Conservation (phyloP, 2,888 invertebrate genomes). For the Orthonevra nobilis region DNA sequence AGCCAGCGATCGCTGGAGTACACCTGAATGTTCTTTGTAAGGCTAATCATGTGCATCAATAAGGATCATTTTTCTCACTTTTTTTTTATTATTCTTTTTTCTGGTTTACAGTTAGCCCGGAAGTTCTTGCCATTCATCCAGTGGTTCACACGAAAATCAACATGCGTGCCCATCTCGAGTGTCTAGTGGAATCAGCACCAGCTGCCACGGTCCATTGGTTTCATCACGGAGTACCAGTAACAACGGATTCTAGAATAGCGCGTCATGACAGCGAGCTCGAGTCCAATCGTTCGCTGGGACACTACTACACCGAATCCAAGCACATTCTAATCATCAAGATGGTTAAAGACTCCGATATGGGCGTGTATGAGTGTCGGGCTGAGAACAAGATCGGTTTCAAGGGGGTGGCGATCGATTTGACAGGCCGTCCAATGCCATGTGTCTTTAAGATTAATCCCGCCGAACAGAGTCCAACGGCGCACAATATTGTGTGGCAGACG, state of each 20-base stretch:
- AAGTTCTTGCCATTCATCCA: conserved; percentile 83
- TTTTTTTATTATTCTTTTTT: conserved; percentile 12
- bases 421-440: conserved; percentile 81
- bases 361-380: conserved; percentile 89
- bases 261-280: conserved; percentile 80
- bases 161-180: conserved; percentile 86
- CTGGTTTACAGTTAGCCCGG: conserved; percentile 85
- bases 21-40: conserved; percentile 87
- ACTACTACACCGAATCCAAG: conserved; percentile 82
- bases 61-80: background rate
- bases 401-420: conserved; percentile 86
- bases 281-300: conserved; percentile 79
- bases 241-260: conserved; percentile 78
- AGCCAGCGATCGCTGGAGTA: conserved; percentile 85
- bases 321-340: conserved; percentile 86
- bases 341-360: conserved; percentile 86
- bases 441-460: conserved; percentile 78
- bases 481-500: conserved; percentile 90
- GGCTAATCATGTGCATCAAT: conserved; percentile 74
- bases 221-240: conserved; percentile 83
- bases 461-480: conserved; percentile 81
- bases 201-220: conserved; percentile 86
- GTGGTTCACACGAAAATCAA: conserved; percentile 89
- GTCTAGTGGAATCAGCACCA: conserved; percentile 86
- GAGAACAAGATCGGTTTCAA: conserved; percentile 87